Evolutionary conservation across 2,797 vertebrate genomes (phyloP), one percentile per base, ranked within the genome.

Genomic region (Chaunax sp.): DNA sequence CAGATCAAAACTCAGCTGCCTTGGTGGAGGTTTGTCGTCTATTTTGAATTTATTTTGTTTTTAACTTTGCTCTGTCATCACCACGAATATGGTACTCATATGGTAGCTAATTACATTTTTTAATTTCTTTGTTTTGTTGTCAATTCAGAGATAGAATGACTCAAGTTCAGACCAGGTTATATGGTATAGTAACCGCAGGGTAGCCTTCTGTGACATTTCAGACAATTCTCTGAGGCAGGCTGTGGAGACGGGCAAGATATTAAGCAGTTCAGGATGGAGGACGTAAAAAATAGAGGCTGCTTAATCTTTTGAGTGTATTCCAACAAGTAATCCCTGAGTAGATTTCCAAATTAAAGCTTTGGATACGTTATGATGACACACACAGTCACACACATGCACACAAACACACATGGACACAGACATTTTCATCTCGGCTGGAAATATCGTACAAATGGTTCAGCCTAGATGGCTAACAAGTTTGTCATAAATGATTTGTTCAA

Each of bases 261-360:
- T 93, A 89, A 93, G 87, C 89, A 86, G 91, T 89, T 89, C 86
- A 89, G 80, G 76, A 82, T 72, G 81, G 85, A 91, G 90, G 87
- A 90, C 87, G 74, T 88, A 87, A 89, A 92, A 92, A 84, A 90
- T 81, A 90, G 86, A 91, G 89, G 87, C 89, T 84, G 90, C 87
- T 87, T 93, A 91, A 93, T 92, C 92, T 93, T 90, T 93, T 93
- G 89, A 92, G 91, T 90, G 89, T 89, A 90, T 90, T 91, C 89
- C 89, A 91, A 87, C 89, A 91, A 92, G 89, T 92, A 93, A 92
- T 92, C 90, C 89, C 89, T 90, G 83, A 91, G 89, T 91, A 92
- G 89, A 89, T 92, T 90, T 93, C 88, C 87, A 92, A 92, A 92
- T 93, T 90, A 91, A 91, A 91, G 85, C 89, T 91, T 88, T 90